Percentiles rank a stretch among this genome's conserved stretches.
Evolutionary conservation across 1,140 invertebrate genomes (phyloP).

Genomic region (Neodiprion virginianus): DNA sequence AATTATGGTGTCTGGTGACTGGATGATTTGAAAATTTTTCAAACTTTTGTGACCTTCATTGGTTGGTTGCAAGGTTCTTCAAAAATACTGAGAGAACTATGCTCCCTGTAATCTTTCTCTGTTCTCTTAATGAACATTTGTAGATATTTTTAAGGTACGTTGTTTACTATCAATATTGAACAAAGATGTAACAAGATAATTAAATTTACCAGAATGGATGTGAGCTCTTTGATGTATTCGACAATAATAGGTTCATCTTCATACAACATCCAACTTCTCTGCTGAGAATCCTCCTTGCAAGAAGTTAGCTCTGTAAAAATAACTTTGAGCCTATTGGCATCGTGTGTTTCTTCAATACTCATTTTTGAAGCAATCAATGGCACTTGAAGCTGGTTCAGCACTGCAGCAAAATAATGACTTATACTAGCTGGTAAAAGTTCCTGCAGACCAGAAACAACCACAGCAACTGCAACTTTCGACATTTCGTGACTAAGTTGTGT

Average conservation of each 20-base stretch:
- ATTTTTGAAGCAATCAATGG: conserved; percentile 70
- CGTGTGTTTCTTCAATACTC: conserved; percentile 72
- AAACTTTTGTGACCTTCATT: no score
- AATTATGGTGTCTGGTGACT: no score
- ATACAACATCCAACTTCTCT: conserved; percentile 91
- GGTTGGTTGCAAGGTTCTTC: no score
- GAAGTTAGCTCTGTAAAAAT: conserved; percentile 83
- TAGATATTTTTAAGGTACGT: no score
- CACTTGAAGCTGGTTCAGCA: conserved; percentile 61
- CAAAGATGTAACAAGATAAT: neutral
- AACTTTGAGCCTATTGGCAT: conserved; percentile 79
- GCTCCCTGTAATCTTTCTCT: no score
- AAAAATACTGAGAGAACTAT: no score
- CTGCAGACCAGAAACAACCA: conserved; percentile 74
- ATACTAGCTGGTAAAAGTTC: conserved; percentile 66
- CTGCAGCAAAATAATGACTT: conserved; percentile 65
- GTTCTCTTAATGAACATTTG: no score
- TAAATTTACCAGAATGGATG: conserved; percentile 80
- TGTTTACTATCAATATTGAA: no score
- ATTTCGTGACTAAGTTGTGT: conserved; percentile 87
- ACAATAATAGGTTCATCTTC: conserved; percentile 89
- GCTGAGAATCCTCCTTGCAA: conserved; percentile 92
- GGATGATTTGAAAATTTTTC: no score
- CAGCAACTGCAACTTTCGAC: conserved; percentile 83
- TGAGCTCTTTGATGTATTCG: conserved; percentile 82